These are phyloP conservation scores for Theretra japonica DNA, from an alignment of 2,888 invertebrate species.

Conservation along the genomic window DNA sequence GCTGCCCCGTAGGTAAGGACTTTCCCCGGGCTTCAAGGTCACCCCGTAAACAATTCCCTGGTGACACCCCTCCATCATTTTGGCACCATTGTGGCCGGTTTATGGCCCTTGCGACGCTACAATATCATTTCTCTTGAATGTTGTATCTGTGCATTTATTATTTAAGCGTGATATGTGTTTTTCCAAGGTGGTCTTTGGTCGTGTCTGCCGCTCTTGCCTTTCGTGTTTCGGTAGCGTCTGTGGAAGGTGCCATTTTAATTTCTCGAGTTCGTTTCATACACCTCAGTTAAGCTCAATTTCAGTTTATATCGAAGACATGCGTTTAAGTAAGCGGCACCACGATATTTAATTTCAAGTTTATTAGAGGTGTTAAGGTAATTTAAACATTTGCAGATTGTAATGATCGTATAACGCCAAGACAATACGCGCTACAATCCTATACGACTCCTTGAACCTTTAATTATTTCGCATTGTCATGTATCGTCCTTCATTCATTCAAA, in stretches of 20 bases:
- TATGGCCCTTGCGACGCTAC: conserved; percentile 17
- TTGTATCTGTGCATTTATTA: background rate
- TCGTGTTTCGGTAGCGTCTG: background rate
- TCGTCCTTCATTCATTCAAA: background rate
- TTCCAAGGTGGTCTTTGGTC: background rate
- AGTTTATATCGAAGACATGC: background rate
- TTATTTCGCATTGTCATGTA: conserved; percentile 4
- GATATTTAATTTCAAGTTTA: background rate
- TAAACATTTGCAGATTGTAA: background rate
- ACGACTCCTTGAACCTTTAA: background rate
- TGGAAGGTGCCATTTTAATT: conserved; percentile 13
- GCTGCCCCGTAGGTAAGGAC: conserved; percentile 74
- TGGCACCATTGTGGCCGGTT: conserved; percentile 21
- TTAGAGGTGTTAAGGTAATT: background rate
- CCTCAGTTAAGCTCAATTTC: background rate
- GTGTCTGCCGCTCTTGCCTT: background rate
- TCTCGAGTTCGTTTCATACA: background rate
- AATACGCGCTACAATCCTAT: background rate
- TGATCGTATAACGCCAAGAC: background rate
- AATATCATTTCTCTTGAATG: conserved; percentile 20
- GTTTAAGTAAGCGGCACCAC: too few relatives aligned
- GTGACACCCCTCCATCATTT: conserved; percentile 44
- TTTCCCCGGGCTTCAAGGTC: conserved; percentile 64
- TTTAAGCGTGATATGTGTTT: background rate
- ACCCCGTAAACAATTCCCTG: conserved; percentile 64